Evolutionary conservation across 2,888 invertebrate species (phyloP), one percentile per base, ranked within the genome.

Genomic region (Epinotia ramella): DNA sequence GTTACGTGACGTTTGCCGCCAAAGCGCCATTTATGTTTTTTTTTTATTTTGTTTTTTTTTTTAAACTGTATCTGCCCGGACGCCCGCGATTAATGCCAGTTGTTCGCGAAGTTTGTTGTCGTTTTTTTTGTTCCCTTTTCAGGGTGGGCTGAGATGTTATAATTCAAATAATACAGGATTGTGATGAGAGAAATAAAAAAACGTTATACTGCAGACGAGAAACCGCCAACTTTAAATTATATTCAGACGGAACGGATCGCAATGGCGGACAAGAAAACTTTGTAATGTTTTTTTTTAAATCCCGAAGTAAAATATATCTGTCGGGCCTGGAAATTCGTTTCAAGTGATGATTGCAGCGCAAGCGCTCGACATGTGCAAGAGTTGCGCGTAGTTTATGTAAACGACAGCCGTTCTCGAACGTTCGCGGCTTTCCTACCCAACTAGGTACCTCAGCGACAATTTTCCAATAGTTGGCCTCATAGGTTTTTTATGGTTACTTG

Each of bases 61-160:
- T 90, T 88, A 88, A 88, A 89, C 86, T 89, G 88, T 90, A 88
- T 88, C 89, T 87, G 86, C 84, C 87, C 88, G 88, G 86, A 87
- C 83, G 84, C 81, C 85, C 83, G 88, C 88, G 90, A 90, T 88
- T 90, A 90, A 89, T 90, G 89, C 83, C 83, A 84, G 82, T 82
- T 62, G 86, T 82, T 81, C 79, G 89, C 84, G 82, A 85, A 79
- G 80, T 80, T 79, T 78, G 79, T 80, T 83, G 80, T 84, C 84
- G 83, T 83, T 79, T 79, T n/a, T n/a, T 81, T 83, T 82, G 79
- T 77, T 77, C 53, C 69, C 77, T 81, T 83, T 85, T 85, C 85
- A 84, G 83, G 88, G 88, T 88, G 90, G 91, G 81, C 88, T 82
- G 70, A 73, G 78, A 67, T 78, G 78, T 73, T 78, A 76, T 78